A percentile compares a stretch with the other conserved stretches of the same genome.
These are phyloP conservation scores for Platycercus adscitus DNA, from an alignment of 2,113 vertebrate species.

Conservation along the genomic window DNA sequence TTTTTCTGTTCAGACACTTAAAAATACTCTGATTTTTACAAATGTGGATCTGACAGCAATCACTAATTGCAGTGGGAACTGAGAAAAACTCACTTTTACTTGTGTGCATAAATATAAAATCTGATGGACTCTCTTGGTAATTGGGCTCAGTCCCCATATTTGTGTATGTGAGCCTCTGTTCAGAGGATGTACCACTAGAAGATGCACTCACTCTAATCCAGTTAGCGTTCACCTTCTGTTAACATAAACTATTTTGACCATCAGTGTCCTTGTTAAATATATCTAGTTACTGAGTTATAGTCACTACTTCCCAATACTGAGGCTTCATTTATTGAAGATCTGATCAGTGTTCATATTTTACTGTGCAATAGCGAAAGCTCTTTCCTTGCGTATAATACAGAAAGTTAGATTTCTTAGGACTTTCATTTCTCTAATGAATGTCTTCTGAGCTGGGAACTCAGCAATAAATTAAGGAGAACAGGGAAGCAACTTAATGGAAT, in stretches of 20 bases:
- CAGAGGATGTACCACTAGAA: neutral
- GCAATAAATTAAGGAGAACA: neutral
- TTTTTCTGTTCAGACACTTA: neutral
- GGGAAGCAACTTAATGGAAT: slow-evolving; percentile 7
- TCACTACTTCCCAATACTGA: neutral
- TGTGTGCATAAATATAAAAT: neutral
- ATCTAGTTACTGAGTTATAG: neutral
- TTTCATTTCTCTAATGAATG: neutral
- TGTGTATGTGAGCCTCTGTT: neutral
- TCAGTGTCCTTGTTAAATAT: neutral
- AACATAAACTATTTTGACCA: neutral
- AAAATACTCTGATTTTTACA: neutral
- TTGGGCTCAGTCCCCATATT: neutral
- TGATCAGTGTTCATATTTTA: neutral
- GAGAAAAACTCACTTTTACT: neutral
- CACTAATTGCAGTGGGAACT: neutral
- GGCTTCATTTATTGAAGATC: neutral
- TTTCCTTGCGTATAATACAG: neutral
- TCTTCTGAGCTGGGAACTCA: neutral
- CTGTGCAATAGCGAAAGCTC: neutral
- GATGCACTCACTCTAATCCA: neutral
- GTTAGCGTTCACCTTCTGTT: neutral
- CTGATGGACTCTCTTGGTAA: neutral
- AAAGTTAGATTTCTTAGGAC: neutral
- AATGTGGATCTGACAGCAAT: neutral